phyloP scores from a whole-genome alignment of 2,797 vertebrate species.

The Pipistrellus nathusii region DNA sequence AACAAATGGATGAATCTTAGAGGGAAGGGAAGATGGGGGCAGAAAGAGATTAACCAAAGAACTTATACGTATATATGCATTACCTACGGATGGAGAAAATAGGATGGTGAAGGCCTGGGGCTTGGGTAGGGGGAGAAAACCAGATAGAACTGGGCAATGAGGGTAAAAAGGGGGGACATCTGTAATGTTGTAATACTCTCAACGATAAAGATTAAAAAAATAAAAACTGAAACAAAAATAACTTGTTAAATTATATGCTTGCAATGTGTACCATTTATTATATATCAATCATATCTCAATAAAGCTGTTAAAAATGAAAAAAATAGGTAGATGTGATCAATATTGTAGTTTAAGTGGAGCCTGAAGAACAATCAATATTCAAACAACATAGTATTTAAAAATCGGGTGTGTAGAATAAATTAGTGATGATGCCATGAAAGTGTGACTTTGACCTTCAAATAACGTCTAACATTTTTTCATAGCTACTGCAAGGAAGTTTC shows the following conservation, averaged over 20 bases:
- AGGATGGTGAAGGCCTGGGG: too few species aligned
- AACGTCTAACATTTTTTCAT: constrained; percentile 19
- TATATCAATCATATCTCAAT: background rate
- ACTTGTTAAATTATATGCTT: background rate
- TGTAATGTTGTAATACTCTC: too few species aligned
- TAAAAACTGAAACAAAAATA: background rate
- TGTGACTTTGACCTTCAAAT: background rate
- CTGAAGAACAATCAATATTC: constrained; percentile 45
- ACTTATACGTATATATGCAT: too few species aligned
- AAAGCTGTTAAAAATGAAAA: constrained; percentile 53
- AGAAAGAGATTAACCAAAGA: too few species aligned
- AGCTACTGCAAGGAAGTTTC: background rate
- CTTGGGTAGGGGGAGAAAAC: too few species aligned
- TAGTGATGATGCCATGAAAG: background rate
- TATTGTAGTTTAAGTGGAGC: constrained; percentile 36
- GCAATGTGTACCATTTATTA: background rate
- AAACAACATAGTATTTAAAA: constrained; percentile 48
- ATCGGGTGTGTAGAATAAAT: constrained; percentile 21
- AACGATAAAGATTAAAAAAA: background rate
- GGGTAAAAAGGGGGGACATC: too few species aligned
- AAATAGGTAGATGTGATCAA: background rate
- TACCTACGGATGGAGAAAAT: too few species aligned
- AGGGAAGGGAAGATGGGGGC: too few species aligned
- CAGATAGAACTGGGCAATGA: too few species aligned
- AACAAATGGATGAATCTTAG: too few species aligned